A percentile compares a stretch with the other conserved stretches of the same genome.
Conservation (phyloP, 2,113 vertebrate species). For the Poeciliopsis turrubarensis region DNA sequence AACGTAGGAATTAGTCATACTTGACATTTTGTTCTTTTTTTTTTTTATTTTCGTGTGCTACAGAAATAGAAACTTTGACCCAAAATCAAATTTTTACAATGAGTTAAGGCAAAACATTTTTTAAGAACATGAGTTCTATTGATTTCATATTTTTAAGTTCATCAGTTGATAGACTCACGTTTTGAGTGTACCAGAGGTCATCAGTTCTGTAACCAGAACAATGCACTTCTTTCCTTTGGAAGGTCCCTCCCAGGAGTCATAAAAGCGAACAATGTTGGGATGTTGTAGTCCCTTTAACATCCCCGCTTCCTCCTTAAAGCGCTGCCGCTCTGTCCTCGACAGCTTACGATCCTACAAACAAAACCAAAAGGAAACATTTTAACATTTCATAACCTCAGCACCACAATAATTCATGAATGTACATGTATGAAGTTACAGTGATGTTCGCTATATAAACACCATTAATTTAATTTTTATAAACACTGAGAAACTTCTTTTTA, state of each 20-base stretch:
- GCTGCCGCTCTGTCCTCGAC: constrained; percentile 92
- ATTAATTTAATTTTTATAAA: background rate
- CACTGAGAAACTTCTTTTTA: background rate
- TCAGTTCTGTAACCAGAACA: constrained; percentile 96
- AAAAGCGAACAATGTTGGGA: constrained; percentile 98
- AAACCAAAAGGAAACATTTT: constrained; percentile 42
- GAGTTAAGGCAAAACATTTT: background rate
- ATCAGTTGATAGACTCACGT: constrained; percentile 85
- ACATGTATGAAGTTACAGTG: background rate
- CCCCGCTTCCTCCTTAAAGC: constrained; percentile 97
- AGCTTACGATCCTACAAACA: constrained; percentile 92
- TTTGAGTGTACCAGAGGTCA: constrained; percentile 98
- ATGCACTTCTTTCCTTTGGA: constrained; percentile 98
- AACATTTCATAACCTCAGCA: constrained; percentile 7
- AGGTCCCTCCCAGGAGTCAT: constrained; percentile 98
- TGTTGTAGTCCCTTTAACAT: constrained; percentile 99
- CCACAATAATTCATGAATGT: background rate
- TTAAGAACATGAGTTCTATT: background rate
- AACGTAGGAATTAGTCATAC: background rate
- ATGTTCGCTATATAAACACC: background rate
- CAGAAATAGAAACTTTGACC: background rate
- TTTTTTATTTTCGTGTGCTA: background rate
- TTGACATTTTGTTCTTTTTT: background rate
- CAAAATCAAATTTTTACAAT: background rate
- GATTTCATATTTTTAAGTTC: background rate